A percentile compares a stretch with the other conserved stretches of the same genome.
These are phyloP conservation scores for Zaprionus nigranus DNA, from an alignment of 1,140 invertebrate genomes.

Conservation along the genomic window DNA sequence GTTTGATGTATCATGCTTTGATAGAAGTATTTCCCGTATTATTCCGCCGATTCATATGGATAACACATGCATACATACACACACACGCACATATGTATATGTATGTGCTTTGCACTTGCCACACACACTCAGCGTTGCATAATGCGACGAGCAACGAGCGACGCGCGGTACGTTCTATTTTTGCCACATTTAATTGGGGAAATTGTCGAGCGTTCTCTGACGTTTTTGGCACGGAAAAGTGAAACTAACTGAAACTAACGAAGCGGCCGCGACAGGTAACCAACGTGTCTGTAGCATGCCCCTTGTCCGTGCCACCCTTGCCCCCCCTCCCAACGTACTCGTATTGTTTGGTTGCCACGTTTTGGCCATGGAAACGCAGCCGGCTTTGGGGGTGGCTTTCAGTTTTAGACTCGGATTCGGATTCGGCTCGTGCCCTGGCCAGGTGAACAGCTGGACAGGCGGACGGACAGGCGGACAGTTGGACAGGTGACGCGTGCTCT, in stretches of 20 bases:
- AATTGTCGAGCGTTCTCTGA: constrained; percentile 43
- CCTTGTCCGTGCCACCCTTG: not conserved
- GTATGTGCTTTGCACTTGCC: constrained; percentile 15
- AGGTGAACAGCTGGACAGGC: constrained; percentile 30
- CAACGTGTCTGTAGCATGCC: not conserved
- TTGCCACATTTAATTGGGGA: constrained; percentile 53
- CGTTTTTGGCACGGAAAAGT: constrained; percentile 77
- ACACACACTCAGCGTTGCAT: constrained; percentile 43
- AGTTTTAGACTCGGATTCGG: not conserved
- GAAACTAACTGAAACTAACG: constrained; percentile 69
- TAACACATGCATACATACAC: too few relatives aligned
- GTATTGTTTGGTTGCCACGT: constrained; percentile 70
- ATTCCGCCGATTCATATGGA: constrained; percentile 7
- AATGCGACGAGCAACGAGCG: constrained; percentile 34
- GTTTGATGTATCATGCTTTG: constrained; percentile 72
- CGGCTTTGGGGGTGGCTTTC: constrained; percentile 23
- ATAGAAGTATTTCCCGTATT: not conserved
- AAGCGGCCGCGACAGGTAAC: constrained; percentile 56
- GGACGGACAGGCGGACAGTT: not conserved
- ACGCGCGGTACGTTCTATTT: constrained; percentile 35
- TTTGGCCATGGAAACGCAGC: constrained; percentile 76
- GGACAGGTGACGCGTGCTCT: constrained; percentile 35
- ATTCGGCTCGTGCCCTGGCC: constrained; percentile 20
- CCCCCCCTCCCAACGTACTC: constrained; percentile 32
- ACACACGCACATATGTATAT: not conserved